These are phyloP conservation scores for Achlya flavicornis DNA, from an alignment of 2,888 invertebrate species.

Conservation along the genomic window DNA sequence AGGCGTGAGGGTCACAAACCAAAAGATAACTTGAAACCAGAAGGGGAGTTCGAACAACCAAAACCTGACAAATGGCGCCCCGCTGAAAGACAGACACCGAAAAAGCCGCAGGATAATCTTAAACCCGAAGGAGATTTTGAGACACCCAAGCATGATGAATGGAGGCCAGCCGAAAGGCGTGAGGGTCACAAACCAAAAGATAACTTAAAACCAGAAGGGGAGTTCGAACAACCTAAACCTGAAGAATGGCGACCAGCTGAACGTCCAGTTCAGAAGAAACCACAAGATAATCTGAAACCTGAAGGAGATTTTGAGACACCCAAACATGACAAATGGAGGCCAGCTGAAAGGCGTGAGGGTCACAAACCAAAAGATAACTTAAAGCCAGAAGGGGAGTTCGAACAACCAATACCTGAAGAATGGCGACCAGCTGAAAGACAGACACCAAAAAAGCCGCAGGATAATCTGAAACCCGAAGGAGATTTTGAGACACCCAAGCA, in stretches of 20 bases:
- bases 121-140: slow-evolving; percentile 83
- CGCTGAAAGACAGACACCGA: slow-evolving; percentile 70
- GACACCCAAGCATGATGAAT: slow-evolving; percentile 49
- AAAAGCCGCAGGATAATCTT: slow-evolving; percentile 75
- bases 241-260: slow-evolving; percentile 66
- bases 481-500: slow-evolving; percentile 72
- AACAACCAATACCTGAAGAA: slow-evolving; percentile 62
- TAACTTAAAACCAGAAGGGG: slow-evolving; percentile 56
- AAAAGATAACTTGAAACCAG: slow-evolving; percentile 74
- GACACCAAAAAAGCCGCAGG: slow-evolving; percentile 59
- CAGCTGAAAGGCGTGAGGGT: slow-evolving; percentile 51
- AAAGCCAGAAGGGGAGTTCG: slow-evolving; percentile 82
- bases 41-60: slow-evolving; percentile 79
- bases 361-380: slow-evolving; percentile 72
- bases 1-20: slow-evolving; percentile 54
- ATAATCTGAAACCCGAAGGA: slow-evolving; percentile 83
- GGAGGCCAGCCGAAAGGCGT: slow-evolving; percentile 52
- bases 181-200: slow-evolving; percentile 53
- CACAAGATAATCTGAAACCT: slow-evolving; percentile 72
- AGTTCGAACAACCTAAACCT: slow-evolving; percentile 75
- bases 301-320: slow-evolving; percentile 83
- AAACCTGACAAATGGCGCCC: slow-evolving; percentile 72
- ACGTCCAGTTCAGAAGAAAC: slow-evolving; percentile 45
- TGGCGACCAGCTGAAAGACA: slow-evolving; percentile 79
- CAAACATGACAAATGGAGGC: slow-evolving; percentile 41